phyloP scores from a whole-genome alignment of 2,113 vertebrate species.

The Festucalex cinctus region DNA sequence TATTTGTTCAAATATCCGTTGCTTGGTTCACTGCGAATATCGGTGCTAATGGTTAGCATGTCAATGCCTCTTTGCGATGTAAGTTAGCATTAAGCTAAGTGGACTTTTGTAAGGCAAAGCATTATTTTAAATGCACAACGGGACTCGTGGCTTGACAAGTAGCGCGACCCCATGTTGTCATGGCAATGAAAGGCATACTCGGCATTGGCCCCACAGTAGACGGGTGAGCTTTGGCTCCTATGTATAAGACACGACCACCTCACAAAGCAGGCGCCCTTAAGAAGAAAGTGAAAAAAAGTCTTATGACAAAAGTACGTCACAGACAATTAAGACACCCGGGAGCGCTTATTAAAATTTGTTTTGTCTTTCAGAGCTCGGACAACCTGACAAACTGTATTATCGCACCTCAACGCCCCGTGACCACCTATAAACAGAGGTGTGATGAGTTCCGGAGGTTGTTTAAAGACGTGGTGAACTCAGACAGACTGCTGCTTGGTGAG shows the following conservation, averaged over 20 bases:
- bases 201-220: too few species aligned
- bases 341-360: neutral
- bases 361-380: constrained; percentile 47
- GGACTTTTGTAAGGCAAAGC: neutral
- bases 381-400: constrained; percentile 38
- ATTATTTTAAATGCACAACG: neutral
- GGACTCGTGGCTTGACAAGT: too few species aligned
- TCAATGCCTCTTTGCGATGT: neutral
- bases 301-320: neutral
- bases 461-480: constrained; percentile 81
- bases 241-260: too few species aligned
- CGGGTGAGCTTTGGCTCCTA: too few species aligned
- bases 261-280: too few species aligned
- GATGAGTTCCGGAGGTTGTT: constrained; percentile 91
- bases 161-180: too few species aligned
- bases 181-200: too few species aligned
- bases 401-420: constrained; percentile 73
- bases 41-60: neutral
- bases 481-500: constrained; percentile 87
- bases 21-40: neutral
- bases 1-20: neutral
- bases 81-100: neutral
- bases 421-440: constrained; percentile 83
- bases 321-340: neutral
- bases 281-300: too few species aligned